Conservation (phyloP, 2,113 vertebrate species). For the Pelecanus crispus region DNA sequence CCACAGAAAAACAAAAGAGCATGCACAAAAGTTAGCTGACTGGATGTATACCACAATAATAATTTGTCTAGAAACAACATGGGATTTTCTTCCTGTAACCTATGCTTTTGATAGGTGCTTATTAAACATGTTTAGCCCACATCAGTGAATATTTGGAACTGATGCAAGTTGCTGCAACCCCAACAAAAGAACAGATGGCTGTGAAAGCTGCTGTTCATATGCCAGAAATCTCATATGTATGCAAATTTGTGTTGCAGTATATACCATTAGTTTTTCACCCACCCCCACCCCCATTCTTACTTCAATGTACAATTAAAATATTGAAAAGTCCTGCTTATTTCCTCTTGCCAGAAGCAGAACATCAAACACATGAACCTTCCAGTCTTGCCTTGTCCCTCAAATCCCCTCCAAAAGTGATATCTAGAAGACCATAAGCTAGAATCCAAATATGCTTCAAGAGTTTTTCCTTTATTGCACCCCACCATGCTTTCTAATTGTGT, state of each 20-base stretch:
- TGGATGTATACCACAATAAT: background rate
- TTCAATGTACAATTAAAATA: slow-evolving; percentile 20
- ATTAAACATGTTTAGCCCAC: slow-evolving; percentile 13
- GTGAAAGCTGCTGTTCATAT: slow-evolving; percentile 47
- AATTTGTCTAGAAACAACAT: background rate
- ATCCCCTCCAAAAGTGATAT: background rate
- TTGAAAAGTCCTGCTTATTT: background rate
- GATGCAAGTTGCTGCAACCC: slow-evolving; percentile 38
- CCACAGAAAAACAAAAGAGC: background rate
- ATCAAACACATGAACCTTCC: background rate
- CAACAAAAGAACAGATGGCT: slow-evolving; percentile 67
- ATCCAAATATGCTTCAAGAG: background rate
- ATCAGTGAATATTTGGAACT: slow-evolving; percentile 46
- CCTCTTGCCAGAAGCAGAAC: background rate
- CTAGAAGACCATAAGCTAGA: background rate
- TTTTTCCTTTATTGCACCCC: background rate
- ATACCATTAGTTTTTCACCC: slow-evolving; percentile 1
- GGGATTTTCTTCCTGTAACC: background rate
- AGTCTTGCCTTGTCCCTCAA: background rate
- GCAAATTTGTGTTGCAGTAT: slow-evolving; percentile 46
- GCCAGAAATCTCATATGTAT: slow-evolving; percentile 38
- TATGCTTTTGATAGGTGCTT: background rate
- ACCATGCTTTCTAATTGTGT: background rate
- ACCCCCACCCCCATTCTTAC: background rate
- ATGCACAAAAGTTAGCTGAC: background rate